A percentile compares a stretch with the other conserved stretches of the same genome.
Evolutionary conservation across 2,888 invertebrate species (phyloP).

Genomic region (Mongoloraphidia duomilia): DNA sequence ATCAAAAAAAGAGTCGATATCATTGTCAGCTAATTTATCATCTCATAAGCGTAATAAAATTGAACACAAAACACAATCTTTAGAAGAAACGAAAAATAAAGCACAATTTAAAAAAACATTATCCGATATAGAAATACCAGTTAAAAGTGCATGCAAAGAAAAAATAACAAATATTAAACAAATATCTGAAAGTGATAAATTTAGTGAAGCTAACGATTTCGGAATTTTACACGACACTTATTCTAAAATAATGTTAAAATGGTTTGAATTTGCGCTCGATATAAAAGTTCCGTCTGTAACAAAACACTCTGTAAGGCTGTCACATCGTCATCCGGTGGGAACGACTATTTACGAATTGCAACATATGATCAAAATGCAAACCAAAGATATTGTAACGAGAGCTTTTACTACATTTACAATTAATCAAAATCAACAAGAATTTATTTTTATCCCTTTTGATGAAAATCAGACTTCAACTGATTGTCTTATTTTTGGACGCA

Average conservation of each 20-base stretch:
- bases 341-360: slow-evolving; percentile 35
- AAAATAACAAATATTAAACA: too few relatives aligned
- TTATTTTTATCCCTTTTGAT: slow-evolving; percentile 29
- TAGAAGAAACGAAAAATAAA: not conserved
- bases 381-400: slow-evolving; percentile 29
- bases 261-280: slow-evolving; percentile 44
- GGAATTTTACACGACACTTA: slow-evolving; percentile 39
- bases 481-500: slow-evolving; percentile 44
- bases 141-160: not conserved
- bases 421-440: slow-evolving; percentile 14
- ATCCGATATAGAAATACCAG: slow-evolving; percentile 4
- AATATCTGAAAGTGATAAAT: slow-evolving; percentile 14
- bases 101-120: not conserved
- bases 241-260: slow-evolving; percentile 35
- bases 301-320: slow-evolving; percentile 33
- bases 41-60: not conserved
- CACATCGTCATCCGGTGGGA: slow-evolving; percentile 30
- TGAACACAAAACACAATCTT: slow-evolving; percentile 2
- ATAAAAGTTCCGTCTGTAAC: slow-evolving; percentile 42
- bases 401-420: slow-evolving; percentile 29
- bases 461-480: slow-evolving; percentile 27
- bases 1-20: too few relatives aligned
- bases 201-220: slow-evolving; percentile 33
- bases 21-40: too few relatives aligned
- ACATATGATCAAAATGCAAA: slow-evolving; percentile 30